Conservation (phyloP, 2,797 vertebrate genomes). For the Ctenochaetus hawaiiensis region DNA sequence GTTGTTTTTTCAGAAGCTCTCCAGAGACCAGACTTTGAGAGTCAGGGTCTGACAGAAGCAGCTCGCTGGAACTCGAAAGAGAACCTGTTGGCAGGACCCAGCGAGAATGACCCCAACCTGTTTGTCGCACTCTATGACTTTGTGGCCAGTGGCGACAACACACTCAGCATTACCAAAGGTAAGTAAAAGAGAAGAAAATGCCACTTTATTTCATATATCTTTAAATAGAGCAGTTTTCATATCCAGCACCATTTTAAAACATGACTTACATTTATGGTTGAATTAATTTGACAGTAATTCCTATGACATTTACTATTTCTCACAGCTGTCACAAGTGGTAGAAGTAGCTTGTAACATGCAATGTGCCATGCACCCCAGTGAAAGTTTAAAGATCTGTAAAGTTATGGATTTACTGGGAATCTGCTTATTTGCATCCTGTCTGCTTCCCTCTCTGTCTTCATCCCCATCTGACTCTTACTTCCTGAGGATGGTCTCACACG, state of each 20-base stretch:
- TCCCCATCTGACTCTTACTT: constrained; percentile 68
- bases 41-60: constrained; percentile 93
- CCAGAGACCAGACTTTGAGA: constrained; percentile 96
- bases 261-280: background rate
- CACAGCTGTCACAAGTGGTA: background rate
- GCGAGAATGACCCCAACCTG: constrained; percentile 98
- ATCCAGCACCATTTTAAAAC: background rate
- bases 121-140: constrained; percentile 99
- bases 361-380: background rate
- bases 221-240: background rate
- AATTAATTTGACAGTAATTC: background rate
- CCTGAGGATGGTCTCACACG: constrained; percentile 63
- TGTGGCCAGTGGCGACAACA: constrained; percentile 98
- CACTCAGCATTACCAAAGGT: constrained; percentile 99
- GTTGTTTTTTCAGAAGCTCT: constrained; percentile 90
- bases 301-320: background rate
- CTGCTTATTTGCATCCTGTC: constrained; percentile 57
- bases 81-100: constrained; percentile 94
- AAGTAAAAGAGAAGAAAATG: constrained; percentile 3
- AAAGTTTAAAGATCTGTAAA: background rate
- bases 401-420: constrained; percentile 54
- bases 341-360: background rate
- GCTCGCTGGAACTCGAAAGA: constrained; percentile 99
- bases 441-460: constrained; percentile 43
- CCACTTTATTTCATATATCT: background rate